Base-by-base conservation (phyloP, 1,140 invertebrate species). In the Drosophila navojoa region DNA sequence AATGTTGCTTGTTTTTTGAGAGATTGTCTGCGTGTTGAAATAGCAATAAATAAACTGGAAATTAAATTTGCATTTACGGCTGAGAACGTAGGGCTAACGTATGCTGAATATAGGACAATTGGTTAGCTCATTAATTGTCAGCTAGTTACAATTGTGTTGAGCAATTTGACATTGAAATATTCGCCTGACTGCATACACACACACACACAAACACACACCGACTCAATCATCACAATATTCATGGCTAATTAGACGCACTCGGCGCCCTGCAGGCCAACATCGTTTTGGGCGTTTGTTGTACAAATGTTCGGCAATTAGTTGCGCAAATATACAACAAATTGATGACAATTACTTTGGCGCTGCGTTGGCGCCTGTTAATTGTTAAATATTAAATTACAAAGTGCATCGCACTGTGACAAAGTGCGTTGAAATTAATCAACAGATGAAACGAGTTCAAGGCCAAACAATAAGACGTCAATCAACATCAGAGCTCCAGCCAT, bases 381-480 rank as follows among this genome's bases (percentile, higher is more conserved):
- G 73, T 69, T 79, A 62, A 40, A 7, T 57, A 47, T 15, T 38
- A 38, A 81, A 75, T 78, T 76, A 54, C 49, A 53, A 40, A 64
- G 77, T 75, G 47, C 66, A 57, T 63, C 60, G 50, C 63, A 49
- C 53, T 44, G 15, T 15, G 45, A 42, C 40, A 57, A 74, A 77
- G 54, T 77, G 71, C 71, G 71, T 57, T 57, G 52, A 62, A 71
- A 74, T 80, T 61, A 63, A 84, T 85, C 70, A 80, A 84, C 70
- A 80, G 49, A 61, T 29, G 74, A 80, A 84, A 85, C 77, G 81
- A 85, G 81, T 81, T 85, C 81, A 84, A 85, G 81, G 81, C 55
- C 38, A 55, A 59, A 57, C 44, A 58, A 58, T 44, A 53, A 76
- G 70, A 66, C 80, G 62, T 66, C 73, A 57, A 61, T 71, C 70